These are phyloP conservation scores for Chloroclystis v-ata DNA, from an alignment of 2,888 invertebrate genomes.

Conservation along the genomic window DNA sequence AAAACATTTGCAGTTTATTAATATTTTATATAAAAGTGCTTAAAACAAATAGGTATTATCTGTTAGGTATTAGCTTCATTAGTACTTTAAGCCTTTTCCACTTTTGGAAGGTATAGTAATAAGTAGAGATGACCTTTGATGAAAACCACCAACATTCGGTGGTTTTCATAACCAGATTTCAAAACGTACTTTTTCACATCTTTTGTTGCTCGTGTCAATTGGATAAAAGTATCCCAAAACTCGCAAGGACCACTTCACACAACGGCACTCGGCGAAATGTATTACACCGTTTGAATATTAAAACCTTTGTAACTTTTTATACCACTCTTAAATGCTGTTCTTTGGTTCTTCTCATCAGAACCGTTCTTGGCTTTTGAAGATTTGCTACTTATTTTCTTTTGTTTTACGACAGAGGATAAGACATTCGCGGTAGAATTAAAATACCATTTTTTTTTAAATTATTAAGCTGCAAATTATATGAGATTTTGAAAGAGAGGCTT, in stretches of 20 bases:
- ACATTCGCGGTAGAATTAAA: no score
- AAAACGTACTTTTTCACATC: conserved; percentile 23
- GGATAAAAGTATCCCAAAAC: conserved; percentile 44
- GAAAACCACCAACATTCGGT: no score
- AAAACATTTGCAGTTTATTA: not conserved
- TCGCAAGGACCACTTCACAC: conserved; percentile 45
- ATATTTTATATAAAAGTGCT: no score
- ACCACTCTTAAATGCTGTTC: conserved; percentile 56
- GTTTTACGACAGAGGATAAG: not conserved
- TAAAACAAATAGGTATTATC: no score
- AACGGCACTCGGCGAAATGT: conserved; percentile 58
- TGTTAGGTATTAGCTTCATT: no score
- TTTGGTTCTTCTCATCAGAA: conserved; percentile 54
- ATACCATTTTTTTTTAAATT: no score
- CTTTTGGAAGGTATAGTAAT: no score
- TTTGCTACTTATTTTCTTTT: not conserved
- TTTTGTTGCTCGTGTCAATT: conserved; percentile 51
- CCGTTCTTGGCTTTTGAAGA: conserved; percentile 39
- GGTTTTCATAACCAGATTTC: no score
- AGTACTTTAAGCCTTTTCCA: no score
- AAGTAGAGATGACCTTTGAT: no score
- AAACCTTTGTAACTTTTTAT: conserved; percentile 55
- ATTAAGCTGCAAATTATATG: no score
- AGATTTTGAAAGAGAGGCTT: no score
- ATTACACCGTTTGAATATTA: conserved; percentile 61